phyloP scores from a whole-genome alignment of 2,888 invertebrate genomes.

The Anoplius nigerrimus region DNA sequence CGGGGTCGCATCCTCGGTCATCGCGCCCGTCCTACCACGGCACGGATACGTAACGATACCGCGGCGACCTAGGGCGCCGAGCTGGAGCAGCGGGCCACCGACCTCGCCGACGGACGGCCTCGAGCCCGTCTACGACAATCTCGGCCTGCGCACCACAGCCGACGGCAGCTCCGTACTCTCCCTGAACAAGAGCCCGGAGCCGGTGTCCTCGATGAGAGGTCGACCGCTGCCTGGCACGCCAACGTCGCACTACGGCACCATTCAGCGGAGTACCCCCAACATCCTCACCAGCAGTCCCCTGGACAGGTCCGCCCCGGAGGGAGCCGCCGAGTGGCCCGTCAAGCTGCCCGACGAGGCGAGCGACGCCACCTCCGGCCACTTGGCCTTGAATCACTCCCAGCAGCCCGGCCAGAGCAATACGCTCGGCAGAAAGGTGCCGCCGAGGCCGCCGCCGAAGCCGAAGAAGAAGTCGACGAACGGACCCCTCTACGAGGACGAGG shows the following conservation, averaged over 20 bases:
- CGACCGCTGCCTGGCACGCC: conserved; percentile 82
- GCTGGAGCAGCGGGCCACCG: conserved; percentile 84
- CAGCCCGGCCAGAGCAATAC: conserved; percentile 76
- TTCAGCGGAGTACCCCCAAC: conserved; percentile 65
- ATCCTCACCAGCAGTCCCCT: conserved; percentile 61
- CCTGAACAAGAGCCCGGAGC: conserved; percentile 83
- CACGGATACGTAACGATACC: conserved; percentile 93
- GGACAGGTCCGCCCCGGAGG: conserved; percentile 73
- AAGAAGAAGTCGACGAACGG: conserved; percentile 85
- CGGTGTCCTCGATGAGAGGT: conserved; percentile 79
- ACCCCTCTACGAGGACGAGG: conserved; percentile 90
- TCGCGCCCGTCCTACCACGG: conserved; percentile 82
- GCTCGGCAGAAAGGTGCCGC: conserved; percentile 83
- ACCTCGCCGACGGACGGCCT: conserved; percentile 74
- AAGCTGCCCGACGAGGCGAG: conserved; percentile 77
- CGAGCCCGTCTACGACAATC: conserved; percentile 91
- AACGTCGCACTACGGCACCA: conserved; percentile 60
- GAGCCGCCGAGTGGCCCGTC: conserved; percentile 74
- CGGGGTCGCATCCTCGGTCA: conserved; percentile 73
- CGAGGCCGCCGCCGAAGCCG: conserved; percentile 89
- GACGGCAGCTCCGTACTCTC: conserved; percentile 90
- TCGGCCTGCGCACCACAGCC: conserved; percentile 89
- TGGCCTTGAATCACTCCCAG: conserved; percentile 45
- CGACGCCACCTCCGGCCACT: not conserved
- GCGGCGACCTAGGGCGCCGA: conserved; percentile 87